Evolutionary conservation across 1,140 invertebrate species (phyloP), one percentile per base, ranked within the genome.

Genomic region (Druon quercuslanigerum): DNA sequence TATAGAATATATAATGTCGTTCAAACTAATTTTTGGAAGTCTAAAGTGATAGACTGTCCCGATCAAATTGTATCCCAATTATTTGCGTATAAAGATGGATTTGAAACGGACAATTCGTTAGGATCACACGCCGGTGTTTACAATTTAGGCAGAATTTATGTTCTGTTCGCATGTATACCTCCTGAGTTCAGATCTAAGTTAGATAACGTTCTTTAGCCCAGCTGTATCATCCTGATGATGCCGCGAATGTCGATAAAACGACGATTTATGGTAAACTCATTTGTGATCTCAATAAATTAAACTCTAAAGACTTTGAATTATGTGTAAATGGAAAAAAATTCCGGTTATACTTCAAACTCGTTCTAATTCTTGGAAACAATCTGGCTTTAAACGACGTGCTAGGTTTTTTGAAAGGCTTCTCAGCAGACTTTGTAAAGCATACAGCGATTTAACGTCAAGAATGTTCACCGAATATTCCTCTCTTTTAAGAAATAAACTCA

Each of bases 321-420:
- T 73, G 40, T 74, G 46, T 84, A 16, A 52, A 80, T 25, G 78
- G 75, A 40, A 13, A 73, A 77, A 60, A 19, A 25, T 50, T 78
- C 16, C 72, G 17, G 16, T 51, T 85, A 33, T 82, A 80, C 81
- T 85, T 86, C 72, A 73, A 78, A 19, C 46, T n/a, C n/a, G n/a
- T n/a, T n/a, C n/a, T n/a, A n/a, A n/a, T 83, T 13, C 52, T 84
- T n/a, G 82, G 85, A 14, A 82, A 85, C 60, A 85, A 84, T 75
- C 72, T 82, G 52, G 82, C 80, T 0, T 40, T 57, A 0, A 83
- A 40, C 33, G 52, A 79, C 19, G 71, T 83, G 19, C 52, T 86
- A 50, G 85, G 85, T 13, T 86, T 82, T 60, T 72, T 77, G 0
- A 79, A 81, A 75, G 77, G 79, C 56, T 84, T 82, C 82, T 78